Evolutionary conservation across 2,888 invertebrate species (phyloP).

Genomic region (Apomyelois bistriatella): DNA sequence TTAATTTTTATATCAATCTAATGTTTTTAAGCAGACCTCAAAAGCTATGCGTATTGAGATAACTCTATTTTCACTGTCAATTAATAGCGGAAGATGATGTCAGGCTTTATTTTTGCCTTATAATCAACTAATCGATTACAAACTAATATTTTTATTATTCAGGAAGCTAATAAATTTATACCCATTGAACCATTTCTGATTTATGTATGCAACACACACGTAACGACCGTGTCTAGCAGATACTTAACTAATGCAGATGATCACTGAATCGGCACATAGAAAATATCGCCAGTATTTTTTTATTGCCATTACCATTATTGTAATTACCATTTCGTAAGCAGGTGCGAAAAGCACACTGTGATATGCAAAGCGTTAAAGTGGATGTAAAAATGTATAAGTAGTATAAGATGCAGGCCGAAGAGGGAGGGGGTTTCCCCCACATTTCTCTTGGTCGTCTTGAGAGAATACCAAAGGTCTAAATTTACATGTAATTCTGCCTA

Average conservation of each 20-base stretch:
- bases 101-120: neutral
- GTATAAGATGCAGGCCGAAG: too few relatives aligned
- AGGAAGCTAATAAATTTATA: constrained; percentile 14
- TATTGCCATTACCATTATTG: neutral
- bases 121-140: neutral
- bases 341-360: too few relatives aligned
- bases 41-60: too few relatives aligned
- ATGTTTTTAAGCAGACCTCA: too few relatives aligned
- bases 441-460: too few relatives aligned
- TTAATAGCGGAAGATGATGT: neutral
- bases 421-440: too few relatives aligned
- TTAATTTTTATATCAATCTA: too few relatives aligned
- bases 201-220: constrained; percentile 12
- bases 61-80: too few relatives aligned
- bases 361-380: too few relatives aligned
- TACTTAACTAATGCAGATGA: neutral
- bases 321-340: neutral
- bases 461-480: too few relatives aligned
- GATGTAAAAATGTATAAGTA: too few relatives aligned
- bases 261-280: neutral
- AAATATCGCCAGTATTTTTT: neutral
- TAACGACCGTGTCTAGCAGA: neutral
- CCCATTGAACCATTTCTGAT: constrained; percentile 7
- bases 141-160: neutral
- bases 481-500: too few relatives aligned